A percentile compares a stretch with the other conserved stretches of the same genome.
Conservation (phyloP, 2,113 vertebrate species). For the Meleagris gallopavo region DNA sequence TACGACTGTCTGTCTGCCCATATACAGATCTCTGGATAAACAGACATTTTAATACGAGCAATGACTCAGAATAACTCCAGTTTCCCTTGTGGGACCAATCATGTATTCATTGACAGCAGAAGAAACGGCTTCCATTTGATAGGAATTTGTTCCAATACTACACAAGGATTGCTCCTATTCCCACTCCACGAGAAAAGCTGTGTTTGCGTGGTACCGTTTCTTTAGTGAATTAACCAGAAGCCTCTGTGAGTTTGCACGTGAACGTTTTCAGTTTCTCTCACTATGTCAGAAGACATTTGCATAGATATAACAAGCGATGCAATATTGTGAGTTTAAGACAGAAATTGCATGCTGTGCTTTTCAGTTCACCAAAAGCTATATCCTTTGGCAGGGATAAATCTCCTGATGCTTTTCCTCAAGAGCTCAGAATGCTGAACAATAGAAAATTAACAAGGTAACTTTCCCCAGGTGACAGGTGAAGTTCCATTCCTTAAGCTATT, state of each 20-base stretch:
- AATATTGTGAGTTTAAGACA: background rate
- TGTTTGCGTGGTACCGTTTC: background rate
- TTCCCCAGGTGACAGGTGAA: constrained; percentile 27
- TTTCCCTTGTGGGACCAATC: background rate
- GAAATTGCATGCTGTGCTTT: background rate
- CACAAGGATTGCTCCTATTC: background rate
- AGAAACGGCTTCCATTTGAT: background rate
- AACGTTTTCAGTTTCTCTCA: fast-evolving
- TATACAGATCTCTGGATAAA: background rate
- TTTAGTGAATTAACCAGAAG: background rate
- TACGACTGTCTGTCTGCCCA: background rate
- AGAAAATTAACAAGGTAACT: constrained; percentile 16
- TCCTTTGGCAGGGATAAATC: constrained; percentile 11
- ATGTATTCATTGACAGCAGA: background rate
- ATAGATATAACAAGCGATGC: background rate
- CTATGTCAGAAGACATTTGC: background rate
- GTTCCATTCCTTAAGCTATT: background rate
- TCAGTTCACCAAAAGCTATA: constrained; percentile 3
- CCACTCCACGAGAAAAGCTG: background rate
- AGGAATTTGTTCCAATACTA: background rate
- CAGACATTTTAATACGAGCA: background rate
- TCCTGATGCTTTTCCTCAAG: background rate
- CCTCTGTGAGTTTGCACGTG: background rate
- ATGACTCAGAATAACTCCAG: background rate
- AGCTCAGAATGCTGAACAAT: background rate